phyloP scores from a whole-genome alignment of 2,113 vertebrate species.

The Excalfactoria chinensis region DNA sequence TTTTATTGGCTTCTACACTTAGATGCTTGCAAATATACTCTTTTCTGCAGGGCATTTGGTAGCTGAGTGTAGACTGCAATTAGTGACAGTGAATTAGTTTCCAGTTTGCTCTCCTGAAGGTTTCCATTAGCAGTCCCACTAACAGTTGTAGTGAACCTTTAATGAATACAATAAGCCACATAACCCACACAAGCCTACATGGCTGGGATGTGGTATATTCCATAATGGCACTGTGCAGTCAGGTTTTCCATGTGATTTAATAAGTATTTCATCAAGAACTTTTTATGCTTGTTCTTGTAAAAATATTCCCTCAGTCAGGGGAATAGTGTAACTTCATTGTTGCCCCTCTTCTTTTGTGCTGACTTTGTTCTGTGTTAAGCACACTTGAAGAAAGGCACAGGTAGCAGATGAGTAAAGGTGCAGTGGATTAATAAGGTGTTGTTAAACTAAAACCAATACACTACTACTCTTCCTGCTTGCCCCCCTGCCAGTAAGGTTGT shows the following conservation, averaged over 20 bases:
- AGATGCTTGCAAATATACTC: background rate
- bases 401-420: background rate
- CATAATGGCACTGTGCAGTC: background rate
- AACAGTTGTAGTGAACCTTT: background rate
- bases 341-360: rapidly evolving
- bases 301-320: background rate
- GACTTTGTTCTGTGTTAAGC: background rate
- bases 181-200: background rate
- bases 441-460: background rate
- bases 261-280: background rate
- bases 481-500: background rate
- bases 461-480: background rate
- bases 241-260: background rate
- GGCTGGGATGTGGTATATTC: background rate
- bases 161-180: constrained; percentile 28
- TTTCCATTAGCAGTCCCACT: constrained; percentile 23
- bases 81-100: constrained; percentile 45
- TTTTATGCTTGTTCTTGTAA: background rate
- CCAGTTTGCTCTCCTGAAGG: background rate
- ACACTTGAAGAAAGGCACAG: background rate
- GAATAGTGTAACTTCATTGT: background rate
- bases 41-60: background rate
- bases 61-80: constrained; percentile 7
- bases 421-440: background rate
- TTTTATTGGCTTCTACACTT: background rate